Percentiles rank a stretch among this genome's conserved stretches.
phyloP scores from a whole-genome alignment of 2,888 invertebrate species.

The Cosmia pyralina region DNA sequence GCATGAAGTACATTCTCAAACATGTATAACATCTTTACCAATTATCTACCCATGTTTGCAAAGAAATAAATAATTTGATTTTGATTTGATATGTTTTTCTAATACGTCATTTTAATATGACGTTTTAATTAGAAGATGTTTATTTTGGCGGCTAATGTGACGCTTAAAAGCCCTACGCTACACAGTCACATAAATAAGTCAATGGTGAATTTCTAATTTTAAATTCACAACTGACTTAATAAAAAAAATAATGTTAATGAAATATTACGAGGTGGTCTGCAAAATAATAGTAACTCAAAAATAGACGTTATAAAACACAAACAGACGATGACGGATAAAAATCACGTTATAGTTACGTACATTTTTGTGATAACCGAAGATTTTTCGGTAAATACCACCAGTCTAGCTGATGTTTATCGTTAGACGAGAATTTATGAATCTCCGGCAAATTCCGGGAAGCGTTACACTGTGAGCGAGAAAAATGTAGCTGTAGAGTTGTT shows the following conservation, averaged over 20 bases:
- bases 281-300: constrained; percentile 26
- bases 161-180: constrained; percentile 4
- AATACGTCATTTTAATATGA: constrained; percentile 22
- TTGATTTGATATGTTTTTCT: too few species aligned
- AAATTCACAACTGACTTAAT: not conserved
- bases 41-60: too few species aligned
- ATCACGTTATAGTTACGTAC: constrained; percentile 60
- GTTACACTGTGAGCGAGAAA: constrained; percentile 61
- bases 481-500: constrained; percentile 51
- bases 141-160: constrained; percentile 38
- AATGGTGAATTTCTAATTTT: not conserved
- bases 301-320: constrained; percentile 30
- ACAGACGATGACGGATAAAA: constrained; percentile 59
- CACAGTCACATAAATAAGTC: not conserved
- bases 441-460: constrained; percentile 66
- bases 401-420: constrained; percentile 69
- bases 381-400: constrained; percentile 63
- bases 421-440: constrained; percentile 70
- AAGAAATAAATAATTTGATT: too few species aligned
- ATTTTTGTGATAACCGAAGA: constrained; percentile 65
- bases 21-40: too few species aligned
- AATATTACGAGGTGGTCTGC: constrained; percentile 4
- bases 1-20: too few species aligned
- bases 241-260: constrained; percentile 1
- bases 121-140: constrained; percentile 41